Evolutionary conservation across 2,113 vertebrate species (phyloP), one percentile per base, ranked within the genome.

Genomic region (Cairina moschata): DNA sequence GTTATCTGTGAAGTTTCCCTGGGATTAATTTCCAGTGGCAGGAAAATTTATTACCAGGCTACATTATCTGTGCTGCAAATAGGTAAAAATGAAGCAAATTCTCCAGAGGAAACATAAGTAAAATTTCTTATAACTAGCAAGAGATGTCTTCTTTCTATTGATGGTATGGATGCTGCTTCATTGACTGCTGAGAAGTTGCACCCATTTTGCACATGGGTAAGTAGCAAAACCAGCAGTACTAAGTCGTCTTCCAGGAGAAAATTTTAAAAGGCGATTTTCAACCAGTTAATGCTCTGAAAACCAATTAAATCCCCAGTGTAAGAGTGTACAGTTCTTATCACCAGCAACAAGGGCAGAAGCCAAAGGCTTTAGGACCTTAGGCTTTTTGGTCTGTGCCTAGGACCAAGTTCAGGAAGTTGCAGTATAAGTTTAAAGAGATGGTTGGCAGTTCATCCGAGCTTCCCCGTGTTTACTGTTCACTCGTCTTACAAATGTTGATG

Each of bases 1-100:
- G 84, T 29, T 74, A 58, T 66, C 31, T 82, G 73, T 4, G 1
- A 83, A 82, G 36, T 44, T 91, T 71, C 38, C 2, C 1, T 86
- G 62, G 40, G 60, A 73, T 79, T 92, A 62, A 48, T 79, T 75
- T 80, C 42, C 78, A 79, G 59, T 77, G 78, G n/a, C 80, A 81
- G 44, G 17, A 87, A 73, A 88, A 54, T 23, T 60, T 26, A 38
- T 52, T 48, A 40, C 76, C 18, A 62, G 54, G 16, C 66, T 77
- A 14, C 21, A 36, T 44, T 69, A 71, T 60, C 46, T 91, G 28
- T 81, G 36, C 56, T 68, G 71, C 76, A 72, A 87, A 71, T 74
- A 55, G 34, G 71, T 58, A 92, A 77, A 79, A 85, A 1, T 0
- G 2, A 52, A 72, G 46, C 83, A 91, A 29, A 32, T 69, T 63